Base-by-base conservation (phyloP, 2,797 vertebrate species). In the Phoxinus dragarum region DNA sequence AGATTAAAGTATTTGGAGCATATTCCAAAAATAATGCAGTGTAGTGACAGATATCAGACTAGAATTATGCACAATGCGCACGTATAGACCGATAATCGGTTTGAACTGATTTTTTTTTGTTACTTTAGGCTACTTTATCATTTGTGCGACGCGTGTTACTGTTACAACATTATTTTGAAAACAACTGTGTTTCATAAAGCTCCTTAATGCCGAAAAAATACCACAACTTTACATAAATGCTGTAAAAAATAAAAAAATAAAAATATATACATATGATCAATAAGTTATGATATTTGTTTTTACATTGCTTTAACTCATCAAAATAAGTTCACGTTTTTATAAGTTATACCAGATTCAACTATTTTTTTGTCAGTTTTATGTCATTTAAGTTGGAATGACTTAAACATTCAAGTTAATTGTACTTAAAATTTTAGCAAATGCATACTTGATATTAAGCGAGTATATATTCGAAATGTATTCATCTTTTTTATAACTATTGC, bases 41-140 rank as follows among this genome's bases (percentile, higher is more conserved):
- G 73, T 27, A 16, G 56, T 68, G 23, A 66, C 59, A 83, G 38
- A 74, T 64, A 44, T 67, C 54, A 74, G 42, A 38, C 59, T 19
- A 52, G 42, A 75, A n/a, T 68, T 68, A 34, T 10, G 42, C 11
- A 38, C 44, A 68, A 6, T 27, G 49, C 8, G 4, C 4, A 40
- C n/a, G 47, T 74, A 47, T 47, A 82, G 9, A 56, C 76, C 38
- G 23, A 78, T 31, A 78, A 78, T 78, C 38, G 38, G 56, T 78
- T 78, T 64, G 4, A 64, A 27, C 0, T 7, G 3, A 38, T 27
- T 40, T 21, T 17, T 36, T 47, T 17, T 52, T 67, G 23, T 61
- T 31, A 38, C 11, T n/a, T 54, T 8, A 67, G 34, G 2, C 7
- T 23, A 21, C 31, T 75, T 36, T 73, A 59, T 27, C 9, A 19